phyloP scores from a whole-genome alignment of 2,888 invertebrate species.

The Chalcis sispes region DNA sequence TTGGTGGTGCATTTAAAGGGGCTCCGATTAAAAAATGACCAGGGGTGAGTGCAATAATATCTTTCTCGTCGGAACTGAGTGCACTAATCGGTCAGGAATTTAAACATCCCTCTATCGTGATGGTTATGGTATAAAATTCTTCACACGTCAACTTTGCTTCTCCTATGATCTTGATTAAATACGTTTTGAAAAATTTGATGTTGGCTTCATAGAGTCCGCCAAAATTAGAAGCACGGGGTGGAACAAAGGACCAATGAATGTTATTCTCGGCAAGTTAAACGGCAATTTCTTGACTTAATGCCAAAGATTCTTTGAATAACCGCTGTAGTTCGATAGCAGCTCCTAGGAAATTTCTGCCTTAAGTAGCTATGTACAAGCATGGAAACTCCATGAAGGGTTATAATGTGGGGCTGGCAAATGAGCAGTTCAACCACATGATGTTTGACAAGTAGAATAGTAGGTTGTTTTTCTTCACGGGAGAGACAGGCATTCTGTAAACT shows the following conservation, averaged over 20 bases:
- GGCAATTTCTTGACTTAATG: background rate
- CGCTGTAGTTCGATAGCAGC: conserved; percentile 12
- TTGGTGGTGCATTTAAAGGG: background rate
- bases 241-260: background rate
- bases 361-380: background rate
- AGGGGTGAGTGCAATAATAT: background rate
- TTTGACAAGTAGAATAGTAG: too few relatives aligned
- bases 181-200: conserved; percentile 4
- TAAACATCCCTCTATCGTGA: background rate
- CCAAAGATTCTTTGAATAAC: background rate
- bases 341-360: conserved; percentile 18
- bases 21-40: conserved; percentile 9
- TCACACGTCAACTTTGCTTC: conserved; percentile 2
- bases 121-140: background rate
- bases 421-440: too few relatives aligned
- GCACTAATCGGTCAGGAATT: conserved; percentile 4
- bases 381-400: conserved; percentile 1
- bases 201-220: background rate
- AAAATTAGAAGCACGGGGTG: conserved; percentile 1
- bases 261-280: background rate
- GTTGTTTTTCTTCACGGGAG: too few relatives aligned
- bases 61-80: background rate
- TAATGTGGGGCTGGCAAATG: too few relatives aligned
- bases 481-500: too few relatives aligned
- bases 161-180: background rate